Evolutionary conservation across 2,113 vertebrate genomes (phyloP).

Genomic region (Eira barbara): DNA sequence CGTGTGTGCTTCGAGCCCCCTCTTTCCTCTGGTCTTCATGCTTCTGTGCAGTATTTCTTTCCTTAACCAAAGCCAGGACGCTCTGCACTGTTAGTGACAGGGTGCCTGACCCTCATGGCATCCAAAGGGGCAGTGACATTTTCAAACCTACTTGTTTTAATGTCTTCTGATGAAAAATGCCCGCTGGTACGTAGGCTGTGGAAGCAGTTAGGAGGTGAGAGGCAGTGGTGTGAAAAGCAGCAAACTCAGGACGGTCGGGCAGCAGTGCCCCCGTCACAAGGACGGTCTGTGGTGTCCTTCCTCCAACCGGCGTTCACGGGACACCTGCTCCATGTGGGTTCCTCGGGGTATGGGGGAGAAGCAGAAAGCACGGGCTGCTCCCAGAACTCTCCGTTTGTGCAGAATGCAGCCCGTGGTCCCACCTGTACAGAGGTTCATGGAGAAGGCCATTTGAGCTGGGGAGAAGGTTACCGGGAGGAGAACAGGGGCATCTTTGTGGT

Average conservation of each 20-base stretch:
- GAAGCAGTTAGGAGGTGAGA: neutral
- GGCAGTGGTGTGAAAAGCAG: neutral
- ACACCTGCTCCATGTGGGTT: accelerated
- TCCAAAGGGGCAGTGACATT: conserved; percentile 26
- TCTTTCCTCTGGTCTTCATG: neutral
- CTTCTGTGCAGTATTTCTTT: neutral
- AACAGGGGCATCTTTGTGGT: neutral
- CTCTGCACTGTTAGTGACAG: neutral
- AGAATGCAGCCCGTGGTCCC: neutral
- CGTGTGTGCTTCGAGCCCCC: neutral
- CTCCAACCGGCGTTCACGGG: accelerated
- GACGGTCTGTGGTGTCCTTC: neutral
- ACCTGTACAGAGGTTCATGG: neutral
- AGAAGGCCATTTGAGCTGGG: neutral
- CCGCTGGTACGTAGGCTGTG: accelerated
- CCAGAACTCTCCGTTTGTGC: neutral
- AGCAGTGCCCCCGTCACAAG: accelerated
- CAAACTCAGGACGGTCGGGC: neutral
- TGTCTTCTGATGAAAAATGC: neutral
- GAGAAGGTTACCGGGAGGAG: neutral
- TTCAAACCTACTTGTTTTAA: neutral
- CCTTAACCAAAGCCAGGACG: neutral
- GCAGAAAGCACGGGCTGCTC: neutral
- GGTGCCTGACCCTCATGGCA: neutral
- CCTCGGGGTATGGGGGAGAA: neutral